Evolutionary conservation across 92 coral and sea anemone genomes (phyloP).

Genomic region (Porites divaricata): DNA sequence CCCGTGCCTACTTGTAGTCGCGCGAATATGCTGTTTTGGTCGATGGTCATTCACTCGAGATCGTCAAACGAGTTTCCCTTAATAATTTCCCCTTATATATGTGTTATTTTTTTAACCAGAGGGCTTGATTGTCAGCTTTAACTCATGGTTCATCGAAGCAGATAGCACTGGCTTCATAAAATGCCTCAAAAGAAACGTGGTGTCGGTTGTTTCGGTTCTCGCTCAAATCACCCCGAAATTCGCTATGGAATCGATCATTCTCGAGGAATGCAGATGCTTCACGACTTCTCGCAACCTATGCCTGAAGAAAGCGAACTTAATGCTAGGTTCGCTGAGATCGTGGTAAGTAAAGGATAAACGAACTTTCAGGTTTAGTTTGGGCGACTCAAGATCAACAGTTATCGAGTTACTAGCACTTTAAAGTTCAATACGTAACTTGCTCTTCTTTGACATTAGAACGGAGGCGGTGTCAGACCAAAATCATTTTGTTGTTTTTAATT

Average conservation of each 20-base stretch:
- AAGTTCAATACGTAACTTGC: slow-evolving; percentile 8
- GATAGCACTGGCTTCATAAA: slow-evolving; percentile 51
- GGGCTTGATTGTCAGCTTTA: slow-evolving; percentile 7
- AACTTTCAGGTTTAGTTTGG: slow-evolving; percentile 3
- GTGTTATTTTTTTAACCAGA: background rate
- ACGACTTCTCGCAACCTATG: slow-evolving; percentile 93
- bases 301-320: slow-evolving; percentile 99
- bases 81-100: background rate
- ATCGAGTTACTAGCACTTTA: slow-evolving; percentile 32
- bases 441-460: slow-evolving; percentile 13
- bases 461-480: slow-evolving; percentile 39
- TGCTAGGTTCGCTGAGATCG: slow-evolving; percentile 95
- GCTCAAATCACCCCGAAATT: slow-evolving; percentile 93
- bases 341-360: slow-evolving; percentile 76
- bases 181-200: slow-evolving; percentile 91
- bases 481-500: slow-evolving; percentile 44
- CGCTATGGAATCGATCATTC: slow-evolving; percentile 96
- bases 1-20: background rate
- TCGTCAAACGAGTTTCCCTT: slow-evolving; percentile 7
- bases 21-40: slow-evolving; percentile 29
- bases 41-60: slow-evolving; percentile 14
- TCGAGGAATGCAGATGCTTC: slow-evolving; percentile 86
- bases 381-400: slow-evolving; percentile 15
- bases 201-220: slow-evolving; percentile 96
- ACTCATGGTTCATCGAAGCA: slow-evolving; percentile 59